phyloP scores from a whole-genome alignment of 2,888 invertebrate species.

The Rhingia campestris region DNA sequence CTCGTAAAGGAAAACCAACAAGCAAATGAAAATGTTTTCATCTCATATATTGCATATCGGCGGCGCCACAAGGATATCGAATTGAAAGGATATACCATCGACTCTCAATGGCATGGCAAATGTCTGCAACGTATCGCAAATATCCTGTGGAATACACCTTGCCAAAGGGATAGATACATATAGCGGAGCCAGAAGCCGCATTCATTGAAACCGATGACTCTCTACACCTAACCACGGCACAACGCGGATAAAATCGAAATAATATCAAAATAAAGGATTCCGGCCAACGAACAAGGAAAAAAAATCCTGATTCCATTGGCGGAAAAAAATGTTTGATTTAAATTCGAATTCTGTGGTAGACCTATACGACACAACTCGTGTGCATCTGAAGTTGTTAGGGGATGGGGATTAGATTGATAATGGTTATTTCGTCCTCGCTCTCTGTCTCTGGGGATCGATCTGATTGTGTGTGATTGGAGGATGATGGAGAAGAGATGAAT shows the following conservation, averaged over 20 bases:
- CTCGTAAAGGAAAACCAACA: slow-evolving; percentile 62
- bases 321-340: slow-evolving; percentile 26
- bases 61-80: slow-evolving; percentile 65
- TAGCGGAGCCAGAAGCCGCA: slow-evolving; percentile 9
- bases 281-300: not conserved
- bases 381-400: slow-evolving; percentile 9
- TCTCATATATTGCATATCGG: slow-evolving; percentile 72
- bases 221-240: not conserved
- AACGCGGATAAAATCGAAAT: slow-evolving; percentile 51
- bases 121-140: slow-evolving; percentile 39
- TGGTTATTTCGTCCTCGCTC: slow-evolving; percentile 25
- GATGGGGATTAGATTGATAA: slow-evolving; percentile 54
- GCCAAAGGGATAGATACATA: slow-evolving; percentile 7
- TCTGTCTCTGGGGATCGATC: slow-evolving; percentile 24
- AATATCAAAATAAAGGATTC: slow-evolving; percentile 63
- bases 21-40: slow-evolving; percentile 72
- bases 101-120: slow-evolving; percentile 38
- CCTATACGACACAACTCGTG: slow-evolving; percentile 37
- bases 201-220: slow-evolving; percentile 22
- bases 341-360: slow-evolving; percentile 9
- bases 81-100: slow-evolving; percentile 55
- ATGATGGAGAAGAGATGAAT: not conserved
- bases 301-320: slow-evolving; percentile 27
- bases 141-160: slow-evolving; percentile 27
- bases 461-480: slow-evolving; percentile 6